Conservation (phyloP, 1,140 invertebrate genomes). For the Drosophila pruinosa region DNA sequence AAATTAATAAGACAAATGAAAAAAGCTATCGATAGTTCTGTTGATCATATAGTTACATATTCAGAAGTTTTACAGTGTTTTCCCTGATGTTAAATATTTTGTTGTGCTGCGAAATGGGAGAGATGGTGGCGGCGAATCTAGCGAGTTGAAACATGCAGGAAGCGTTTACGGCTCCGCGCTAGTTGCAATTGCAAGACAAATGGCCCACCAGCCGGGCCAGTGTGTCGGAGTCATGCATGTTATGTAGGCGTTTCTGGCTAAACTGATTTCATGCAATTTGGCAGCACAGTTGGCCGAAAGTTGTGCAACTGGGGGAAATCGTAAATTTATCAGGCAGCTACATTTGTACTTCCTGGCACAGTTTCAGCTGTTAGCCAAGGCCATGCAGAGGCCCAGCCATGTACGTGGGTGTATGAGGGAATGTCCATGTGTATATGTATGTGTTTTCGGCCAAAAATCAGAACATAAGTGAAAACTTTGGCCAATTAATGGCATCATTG, state of each 20-base stretch:
- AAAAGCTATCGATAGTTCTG: no score
- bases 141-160: slow-evolving; percentile 44
- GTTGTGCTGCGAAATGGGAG: background rate
- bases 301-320: slow-evolving; percentile 59
- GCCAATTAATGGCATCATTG: slow-evolving; percentile 82
- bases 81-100: background rate
- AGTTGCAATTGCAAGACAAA: slow-evolving; percentile 76
- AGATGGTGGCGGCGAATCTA: background rate
- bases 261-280: slow-evolving; percentile 80
- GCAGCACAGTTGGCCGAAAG: slow-evolving; percentile 69
- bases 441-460: slow-evolving; percentile 61
- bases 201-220: slow-evolving; percentile 50
- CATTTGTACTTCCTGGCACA: slow-evolving; percentile 77
- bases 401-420: background rate
- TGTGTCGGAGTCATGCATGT: background rate
- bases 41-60: no score
- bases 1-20: no score
- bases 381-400: slow-evolving; percentile 5
- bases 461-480: slow-evolving; percentile 82
- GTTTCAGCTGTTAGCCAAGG: slow-evolving; percentile 52
- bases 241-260: slow-evolving; percentile 50
- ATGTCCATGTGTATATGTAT: slow-evolving; percentile 10
- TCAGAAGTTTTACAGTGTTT: no score
- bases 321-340: slow-evolving; percentile 71
- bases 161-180: slow-evolving; percentile 53